A percentile compares a stretch with the other conserved stretches of the same genome.
phyloP scores from a whole-genome alignment of 2,797 vertebrate species.

The Nyctalus aviator region DNA sequence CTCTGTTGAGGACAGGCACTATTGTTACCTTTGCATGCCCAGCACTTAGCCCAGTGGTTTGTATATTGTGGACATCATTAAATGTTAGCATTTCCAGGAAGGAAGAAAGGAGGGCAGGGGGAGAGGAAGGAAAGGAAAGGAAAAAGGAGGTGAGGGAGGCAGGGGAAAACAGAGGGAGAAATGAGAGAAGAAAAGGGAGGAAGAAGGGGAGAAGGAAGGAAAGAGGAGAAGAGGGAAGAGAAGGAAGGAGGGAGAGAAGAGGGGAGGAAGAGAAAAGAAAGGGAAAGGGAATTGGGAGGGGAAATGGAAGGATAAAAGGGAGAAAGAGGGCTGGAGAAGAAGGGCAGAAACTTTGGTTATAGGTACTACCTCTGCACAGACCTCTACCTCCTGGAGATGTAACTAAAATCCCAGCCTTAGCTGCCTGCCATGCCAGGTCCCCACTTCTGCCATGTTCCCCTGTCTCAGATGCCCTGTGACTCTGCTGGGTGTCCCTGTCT shows the following conservation, averaged over 20 bases:
- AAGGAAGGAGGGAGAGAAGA: not conserved
- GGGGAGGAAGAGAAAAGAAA: rapidly evolving
- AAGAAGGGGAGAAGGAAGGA: not conserved
- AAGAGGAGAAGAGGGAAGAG: rapidly evolving
- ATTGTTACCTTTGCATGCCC: not conserved
- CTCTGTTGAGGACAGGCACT: not conserved
- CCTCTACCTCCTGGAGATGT: not conserved
- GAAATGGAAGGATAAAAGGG: too few relatives aligned
- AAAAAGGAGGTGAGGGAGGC: rapidly evolving
- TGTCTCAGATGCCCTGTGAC: not conserved
- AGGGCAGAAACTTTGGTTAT: not conserved
- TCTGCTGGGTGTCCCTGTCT: not conserved
- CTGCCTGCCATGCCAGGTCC: not conserved
- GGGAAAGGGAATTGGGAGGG: rapidly evolving
- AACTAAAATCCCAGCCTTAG: not conserved
- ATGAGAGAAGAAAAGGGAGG: rapidly evolving
- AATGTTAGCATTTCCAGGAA: not conserved
- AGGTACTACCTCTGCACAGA: not conserved
- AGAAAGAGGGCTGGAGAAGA: not conserved
- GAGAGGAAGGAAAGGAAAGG: too few relatives aligned
- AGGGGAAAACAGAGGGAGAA: too few relatives aligned
- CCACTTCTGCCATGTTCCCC: not conserved
- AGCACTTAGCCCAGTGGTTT: not conserved
- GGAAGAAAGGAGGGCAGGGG: not conserved
- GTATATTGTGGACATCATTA: not conserved